Evolutionary conservation across 2,797 vertebrate species (phyloP).

Genomic region (Poecilia gillii): DNA sequence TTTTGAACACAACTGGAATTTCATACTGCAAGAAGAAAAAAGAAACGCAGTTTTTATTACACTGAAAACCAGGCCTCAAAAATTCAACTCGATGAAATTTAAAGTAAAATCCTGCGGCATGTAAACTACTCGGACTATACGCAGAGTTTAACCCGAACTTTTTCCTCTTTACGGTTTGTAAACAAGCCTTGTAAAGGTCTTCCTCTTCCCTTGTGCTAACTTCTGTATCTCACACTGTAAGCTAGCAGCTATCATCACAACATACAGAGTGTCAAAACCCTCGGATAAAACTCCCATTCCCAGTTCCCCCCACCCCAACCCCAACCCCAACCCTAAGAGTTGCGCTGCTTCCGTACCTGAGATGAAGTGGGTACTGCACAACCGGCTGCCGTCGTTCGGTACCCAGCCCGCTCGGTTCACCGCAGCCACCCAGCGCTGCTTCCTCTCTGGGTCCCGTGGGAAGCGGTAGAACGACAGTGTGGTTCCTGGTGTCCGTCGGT

Average conservation of each 20-base stretch:
- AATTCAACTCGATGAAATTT: neutral
- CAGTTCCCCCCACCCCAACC: neutral
- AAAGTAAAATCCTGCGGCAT: neutral
- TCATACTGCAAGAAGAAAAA: neutral
- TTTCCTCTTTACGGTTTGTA: neutral
- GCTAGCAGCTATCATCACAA: neutral
- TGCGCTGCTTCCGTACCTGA: conserved; percentile 65
- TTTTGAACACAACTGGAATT: neutral
- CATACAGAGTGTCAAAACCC: neutral
- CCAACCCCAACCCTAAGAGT: too few species aligned
- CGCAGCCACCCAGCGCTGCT: conserved; percentile 82
- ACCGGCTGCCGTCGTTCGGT: conserved; percentile 81
- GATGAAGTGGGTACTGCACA: conserved; percentile 83
- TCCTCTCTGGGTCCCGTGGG: conserved; percentile 80
- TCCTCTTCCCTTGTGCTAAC: neutral
- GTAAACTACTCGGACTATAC: neutral
- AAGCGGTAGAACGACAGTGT: conserved; percentile 81
- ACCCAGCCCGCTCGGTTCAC: conserved; percentile 82
- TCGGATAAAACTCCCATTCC: neutral
- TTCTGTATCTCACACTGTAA: neutral
- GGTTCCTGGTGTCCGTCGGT: conserved; percentile 80
- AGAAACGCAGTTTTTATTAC: neutral
- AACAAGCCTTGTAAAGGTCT: neutral
- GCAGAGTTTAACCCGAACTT: neutral
- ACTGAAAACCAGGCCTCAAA: neutral